Evolutionary conservation across 2,113 vertebrate genomes (phyloP).

Genomic region (Sylvietta virens): DNA sequence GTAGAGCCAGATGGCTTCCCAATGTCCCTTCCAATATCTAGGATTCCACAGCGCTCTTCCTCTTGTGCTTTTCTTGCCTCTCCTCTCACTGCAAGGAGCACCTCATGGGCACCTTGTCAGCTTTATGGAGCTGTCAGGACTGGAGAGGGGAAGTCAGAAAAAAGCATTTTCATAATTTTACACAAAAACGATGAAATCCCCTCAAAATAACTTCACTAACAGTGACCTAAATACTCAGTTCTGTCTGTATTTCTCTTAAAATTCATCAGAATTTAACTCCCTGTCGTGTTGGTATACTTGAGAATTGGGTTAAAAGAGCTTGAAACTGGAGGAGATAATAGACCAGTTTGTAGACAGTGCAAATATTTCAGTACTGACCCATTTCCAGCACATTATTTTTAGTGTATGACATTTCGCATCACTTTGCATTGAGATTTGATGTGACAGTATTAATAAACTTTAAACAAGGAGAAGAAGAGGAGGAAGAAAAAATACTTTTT

Average conservation of each 20-base stretch:
- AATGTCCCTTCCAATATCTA: background rate
- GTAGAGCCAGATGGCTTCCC: background rate
- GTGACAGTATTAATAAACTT: background rate
- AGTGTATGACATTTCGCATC: background rate
- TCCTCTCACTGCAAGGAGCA: background rate
- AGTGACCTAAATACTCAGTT: constrained; percentile 11
- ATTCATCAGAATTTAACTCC: background rate
- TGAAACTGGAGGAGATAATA: background rate
- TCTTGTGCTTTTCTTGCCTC: fast-evolving
- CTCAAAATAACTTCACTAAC: constrained; percentile 1
- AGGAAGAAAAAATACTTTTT: background rate
- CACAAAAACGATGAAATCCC: background rate
- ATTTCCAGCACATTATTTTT: background rate
- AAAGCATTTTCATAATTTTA: background rate
- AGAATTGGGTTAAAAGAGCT: background rate
- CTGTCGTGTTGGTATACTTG: background rate
- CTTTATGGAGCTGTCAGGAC: background rate
- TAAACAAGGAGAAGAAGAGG: background rate
- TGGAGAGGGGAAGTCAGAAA: background rate
- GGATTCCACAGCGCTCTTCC: background rate
- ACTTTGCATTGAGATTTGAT: background rate
- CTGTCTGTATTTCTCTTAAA: background rate
- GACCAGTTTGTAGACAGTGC: background rate
- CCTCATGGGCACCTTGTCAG: background rate
- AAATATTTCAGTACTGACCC: background rate